These are phyloP conservation scores for Corythoichthys intestinalis DNA, from an alignment of 2,113 vertebrate species.

Conservation along the genomic window DNA sequence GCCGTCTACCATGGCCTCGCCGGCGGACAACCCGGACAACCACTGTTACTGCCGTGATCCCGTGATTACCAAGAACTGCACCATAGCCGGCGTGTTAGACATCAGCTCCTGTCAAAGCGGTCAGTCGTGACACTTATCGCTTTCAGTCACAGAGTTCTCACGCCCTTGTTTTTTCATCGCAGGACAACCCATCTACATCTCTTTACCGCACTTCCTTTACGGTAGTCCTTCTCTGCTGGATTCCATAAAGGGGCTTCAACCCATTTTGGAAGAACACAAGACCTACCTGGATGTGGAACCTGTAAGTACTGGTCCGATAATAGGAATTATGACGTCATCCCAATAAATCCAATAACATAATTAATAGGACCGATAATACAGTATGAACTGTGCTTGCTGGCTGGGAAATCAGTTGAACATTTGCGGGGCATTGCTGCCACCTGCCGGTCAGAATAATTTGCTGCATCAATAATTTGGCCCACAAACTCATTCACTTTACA, in stretches of 20 bases:
- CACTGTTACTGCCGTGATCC: constrained; percentile 78
- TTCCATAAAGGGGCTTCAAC: constrained; percentile 69
- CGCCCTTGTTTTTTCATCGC: constrained; percentile 8
- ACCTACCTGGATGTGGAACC: constrained; percentile 91
- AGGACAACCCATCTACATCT: constrained; percentile 83
- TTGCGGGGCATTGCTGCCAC: too few relatives aligned
- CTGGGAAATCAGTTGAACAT: too few relatives aligned
- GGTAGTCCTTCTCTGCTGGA: constrained; percentile 70
- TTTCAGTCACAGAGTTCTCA: background rate
- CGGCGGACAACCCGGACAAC: constrained; percentile 76
- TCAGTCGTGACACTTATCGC: constrained; percentile 35
- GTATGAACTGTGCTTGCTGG: too few relatives aligned
- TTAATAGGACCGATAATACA: too few relatives aligned
- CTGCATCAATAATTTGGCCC: too few relatives aligned
- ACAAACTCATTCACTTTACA: too few relatives aligned
- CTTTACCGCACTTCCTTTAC: constrained; percentile 89
- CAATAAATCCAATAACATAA: too few relatives aligned
- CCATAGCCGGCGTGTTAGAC: constrained; percentile 78
- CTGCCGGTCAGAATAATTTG: too few relatives aligned
- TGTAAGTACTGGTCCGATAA: constrained; percentile 68
- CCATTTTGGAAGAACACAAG: constrained; percentile 74
- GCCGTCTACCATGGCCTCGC: constrained; percentile 78
- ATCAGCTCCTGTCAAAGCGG: constrained; percentile 77
- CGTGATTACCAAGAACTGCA: constrained; percentile 75
- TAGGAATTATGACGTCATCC: too few relatives aligned